Percentiles rank a stretch among this genome's conserved stretches.
Evolutionary conservation across 2,797 vertebrate species (phyloP).

Genomic region (Microchirus variegatus): DNA sequence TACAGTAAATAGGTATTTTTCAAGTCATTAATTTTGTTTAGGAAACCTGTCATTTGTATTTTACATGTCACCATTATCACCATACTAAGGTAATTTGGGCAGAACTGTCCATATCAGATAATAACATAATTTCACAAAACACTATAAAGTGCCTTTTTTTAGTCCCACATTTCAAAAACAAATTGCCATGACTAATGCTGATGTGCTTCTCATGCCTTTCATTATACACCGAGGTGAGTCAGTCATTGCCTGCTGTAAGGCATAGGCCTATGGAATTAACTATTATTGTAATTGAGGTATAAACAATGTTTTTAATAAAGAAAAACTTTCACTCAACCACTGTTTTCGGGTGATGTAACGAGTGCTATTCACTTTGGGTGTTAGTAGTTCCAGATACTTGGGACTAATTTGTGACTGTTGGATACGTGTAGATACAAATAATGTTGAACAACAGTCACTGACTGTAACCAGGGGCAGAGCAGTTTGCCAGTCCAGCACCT

Average conservation of each 20-base stretch:
- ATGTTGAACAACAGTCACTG: too few species aligned
- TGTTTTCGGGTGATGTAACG: constrained; percentile 1
- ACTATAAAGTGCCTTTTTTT: constrained; percentile 78
- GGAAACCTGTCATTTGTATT: neutral
- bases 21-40: neutral
- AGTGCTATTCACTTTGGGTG: too few species aligned
- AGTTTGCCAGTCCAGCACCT: constrained; percentile 11
- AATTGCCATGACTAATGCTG: constrained; percentile 37
- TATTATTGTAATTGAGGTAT: constrained; percentile 43
- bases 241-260: constrained; percentile 45
- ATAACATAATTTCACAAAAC: constrained; percentile 37
- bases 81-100: constrained; percentile 5
- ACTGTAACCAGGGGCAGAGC: constrained; percentile 10
- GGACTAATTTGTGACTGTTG: too few species aligned
- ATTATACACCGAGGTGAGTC: constrained; percentile 49
- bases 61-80: constrained; percentile 4
- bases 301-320: constrained; percentile 61
- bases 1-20: neutral
- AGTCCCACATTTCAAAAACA: constrained; percentile 54
- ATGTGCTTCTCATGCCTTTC: constrained; percentile 56
- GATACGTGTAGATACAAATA: too few species aligned
- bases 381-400: too few species aligned
- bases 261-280: constrained; percentile 31
- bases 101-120: constrained; percentile 14
- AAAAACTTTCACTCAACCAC: constrained; percentile 6